A percentile compares a stretch with the other conserved stretches of the same genome.
These are phyloP conservation scores for Pyralis farinalis DNA, from an alignment of 2,888 invertebrate species.

Conservation along the genomic window DNA sequence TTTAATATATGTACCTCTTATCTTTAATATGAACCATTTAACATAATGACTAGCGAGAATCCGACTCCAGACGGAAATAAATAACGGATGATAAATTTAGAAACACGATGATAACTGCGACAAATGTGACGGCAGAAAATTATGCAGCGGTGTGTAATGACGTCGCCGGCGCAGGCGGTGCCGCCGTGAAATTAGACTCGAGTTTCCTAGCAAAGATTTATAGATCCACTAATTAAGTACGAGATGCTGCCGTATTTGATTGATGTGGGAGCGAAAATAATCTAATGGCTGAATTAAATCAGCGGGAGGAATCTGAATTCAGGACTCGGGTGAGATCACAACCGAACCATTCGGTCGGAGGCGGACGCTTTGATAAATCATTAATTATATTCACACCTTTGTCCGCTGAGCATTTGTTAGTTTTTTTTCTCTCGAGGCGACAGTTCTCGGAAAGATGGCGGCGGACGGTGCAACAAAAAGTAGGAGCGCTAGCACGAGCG, in stretches of 20 bases:
- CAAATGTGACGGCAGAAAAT: constrained; percentile 38
- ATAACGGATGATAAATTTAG: constrained; percentile 20
- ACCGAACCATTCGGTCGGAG: constrained; percentile 40
- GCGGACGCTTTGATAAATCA: constrained; percentile 67
- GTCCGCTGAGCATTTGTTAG: constrained; percentile 37
- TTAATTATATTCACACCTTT: constrained; percentile 78
- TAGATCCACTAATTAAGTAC: constrained; percentile 44
- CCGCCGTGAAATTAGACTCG: constrained; percentile 30
- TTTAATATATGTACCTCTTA: not conserved
- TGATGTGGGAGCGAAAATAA: constrained; percentile 38
- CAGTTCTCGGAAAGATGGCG: constrained; percentile 65
- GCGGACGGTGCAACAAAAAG: constrained; percentile 48
- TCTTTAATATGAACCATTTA: not conserved
- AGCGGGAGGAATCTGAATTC: constrained; percentile 16
- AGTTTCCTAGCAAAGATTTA: constrained; percentile 41
- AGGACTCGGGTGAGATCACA: constrained; percentile 32
- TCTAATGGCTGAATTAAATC: constrained; percentile 23
- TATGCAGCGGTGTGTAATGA: constrained; percentile 36
- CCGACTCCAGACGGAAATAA: constrained; percentile 2
- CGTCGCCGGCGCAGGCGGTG: constrained; percentile 18
- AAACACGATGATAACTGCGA: constrained; percentile 33
- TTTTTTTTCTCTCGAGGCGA: constrained; percentile 47
- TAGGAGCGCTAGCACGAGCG: constrained; percentile 57
- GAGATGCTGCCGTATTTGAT: constrained; percentile 37
- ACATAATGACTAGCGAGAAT: constrained; percentile 15